These are phyloP conservation scores for Agrotis exclamationis DNA, from an alignment of 2,888 invertebrate genomes.

Conservation along the genomic window DNA sequence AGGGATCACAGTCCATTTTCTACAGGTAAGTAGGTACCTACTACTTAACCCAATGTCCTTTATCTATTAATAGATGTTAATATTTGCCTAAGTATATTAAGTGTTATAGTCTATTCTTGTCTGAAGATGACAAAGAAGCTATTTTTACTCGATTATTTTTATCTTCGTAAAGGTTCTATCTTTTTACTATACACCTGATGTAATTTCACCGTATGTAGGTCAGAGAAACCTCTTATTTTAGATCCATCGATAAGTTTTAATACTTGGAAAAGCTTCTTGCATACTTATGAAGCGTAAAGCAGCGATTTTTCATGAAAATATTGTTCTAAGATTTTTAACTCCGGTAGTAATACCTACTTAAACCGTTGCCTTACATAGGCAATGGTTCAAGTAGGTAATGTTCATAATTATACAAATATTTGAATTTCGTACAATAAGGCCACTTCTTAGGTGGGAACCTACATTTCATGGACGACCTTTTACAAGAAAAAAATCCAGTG, in stretches of 20 bases:
- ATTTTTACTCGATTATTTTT: constrained; percentile 39
- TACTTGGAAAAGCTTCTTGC: constrained; percentile 9
- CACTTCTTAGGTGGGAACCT: too few relatives aligned
- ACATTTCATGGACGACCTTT: too few relatives aligned
- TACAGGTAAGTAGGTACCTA: too few relatives aligned
- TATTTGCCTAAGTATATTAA: background rate
- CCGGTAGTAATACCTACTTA: background rate
- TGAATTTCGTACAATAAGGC: too few relatives aligned
- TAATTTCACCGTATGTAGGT: constrained; percentile 20
- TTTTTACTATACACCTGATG: constrained; percentile 18
- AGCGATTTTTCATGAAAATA: background rate
- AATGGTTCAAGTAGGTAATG: too few relatives aligned
- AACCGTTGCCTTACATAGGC: too few relatives aligned
- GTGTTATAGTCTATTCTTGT: constrained; percentile 36
- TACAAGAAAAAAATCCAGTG: too few relatives aligned
- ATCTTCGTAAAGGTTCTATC: constrained; percentile 25
- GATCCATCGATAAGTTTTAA: constrained; percentile 4
- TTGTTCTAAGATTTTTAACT: background rate
- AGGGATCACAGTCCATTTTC: too few relatives aligned
- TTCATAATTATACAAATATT: too few relatives aligned
- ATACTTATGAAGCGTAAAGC: constrained; percentile 8
- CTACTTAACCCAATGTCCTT: constrained; percentile 1
- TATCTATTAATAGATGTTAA: constrained; percentile 12
- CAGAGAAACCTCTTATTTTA: constrained; percentile 11
- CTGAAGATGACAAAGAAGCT: constrained; percentile 27